Evolutionary conservation across 2,888 invertebrate genomes (phyloP).

Genomic region (Aricia artaxerxes): DNA sequence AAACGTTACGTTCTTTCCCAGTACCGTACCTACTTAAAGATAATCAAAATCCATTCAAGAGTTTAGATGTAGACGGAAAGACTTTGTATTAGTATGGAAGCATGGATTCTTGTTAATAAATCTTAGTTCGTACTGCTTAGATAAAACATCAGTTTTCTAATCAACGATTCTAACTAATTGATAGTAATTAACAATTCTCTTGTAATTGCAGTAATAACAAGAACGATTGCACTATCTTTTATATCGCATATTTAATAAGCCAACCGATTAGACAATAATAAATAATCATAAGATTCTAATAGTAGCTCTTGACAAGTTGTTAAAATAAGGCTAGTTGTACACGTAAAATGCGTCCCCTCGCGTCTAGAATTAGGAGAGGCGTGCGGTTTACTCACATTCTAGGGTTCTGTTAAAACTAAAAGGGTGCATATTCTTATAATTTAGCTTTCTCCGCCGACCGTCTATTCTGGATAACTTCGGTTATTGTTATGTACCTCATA

Average conservation of each 20-base stretch:
- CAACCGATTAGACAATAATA: neutral
- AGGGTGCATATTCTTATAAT: no score
- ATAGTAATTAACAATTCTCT: neutral
- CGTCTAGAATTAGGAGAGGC: neutral
- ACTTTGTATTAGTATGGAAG: neutral
- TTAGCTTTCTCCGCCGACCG: no score
- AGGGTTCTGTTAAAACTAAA: neutral
- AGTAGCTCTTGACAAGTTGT: neutral
- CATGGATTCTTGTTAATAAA: neutral
- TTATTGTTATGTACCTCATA: no score
- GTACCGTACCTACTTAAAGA: neutral
- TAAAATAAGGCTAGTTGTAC: neutral
- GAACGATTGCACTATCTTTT: constrained; percentile 4
- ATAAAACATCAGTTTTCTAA: neutral
- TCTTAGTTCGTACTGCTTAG: neutral
- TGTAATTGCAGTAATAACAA: neutral
- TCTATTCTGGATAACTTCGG: no score
- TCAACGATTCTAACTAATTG: neutral
- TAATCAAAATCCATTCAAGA: neutral
- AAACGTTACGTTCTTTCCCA: no score
- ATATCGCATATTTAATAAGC: neutral
- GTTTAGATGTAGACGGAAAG: neutral
- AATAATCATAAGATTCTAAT: neutral
- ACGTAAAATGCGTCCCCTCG: neutral
- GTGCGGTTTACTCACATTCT: neutral